Evolutionary conservation across 2,888 invertebrate genomes (phyloP).

Genomic region (Escarpia spicata): DNA sequence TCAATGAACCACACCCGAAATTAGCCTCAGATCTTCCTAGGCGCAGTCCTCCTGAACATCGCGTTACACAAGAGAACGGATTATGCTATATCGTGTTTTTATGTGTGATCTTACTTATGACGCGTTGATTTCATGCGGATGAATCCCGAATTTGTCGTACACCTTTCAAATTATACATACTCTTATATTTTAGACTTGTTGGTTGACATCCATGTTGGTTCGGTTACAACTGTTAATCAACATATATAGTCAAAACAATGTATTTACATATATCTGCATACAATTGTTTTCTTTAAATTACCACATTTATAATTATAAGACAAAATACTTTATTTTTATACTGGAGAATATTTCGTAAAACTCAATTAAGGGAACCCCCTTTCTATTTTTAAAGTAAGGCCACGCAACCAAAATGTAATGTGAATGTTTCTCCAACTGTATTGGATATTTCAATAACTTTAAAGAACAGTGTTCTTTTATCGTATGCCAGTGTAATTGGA

Average conservation of each 20-base stretch:
- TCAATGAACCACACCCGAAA: neutral
- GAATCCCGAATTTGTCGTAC: neutral
- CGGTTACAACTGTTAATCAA: neutral
- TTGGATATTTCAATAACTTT: neutral
- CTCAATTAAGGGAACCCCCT: conserved; percentile 1
- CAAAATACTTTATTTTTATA: neutral
- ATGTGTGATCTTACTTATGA: neutral
- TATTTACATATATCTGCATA: neutral
- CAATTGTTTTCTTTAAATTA: neutral
- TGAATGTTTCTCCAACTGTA: neutral
- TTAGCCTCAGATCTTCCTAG: neutral
- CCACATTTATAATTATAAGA: neutral
- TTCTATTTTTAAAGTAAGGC: neutral
- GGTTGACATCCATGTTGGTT: neutral
- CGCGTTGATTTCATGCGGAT: neutral
- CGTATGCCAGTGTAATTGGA: neutral
- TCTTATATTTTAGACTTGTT: neutral
- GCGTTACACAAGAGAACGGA: neutral
- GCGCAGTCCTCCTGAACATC: neutral
- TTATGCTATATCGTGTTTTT: neutral
- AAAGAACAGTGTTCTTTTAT: neutral
- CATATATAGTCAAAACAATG: neutral
- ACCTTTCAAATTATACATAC: no score
- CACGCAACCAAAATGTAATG: neutral
- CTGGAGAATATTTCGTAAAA: neutral